Conservation (phyloP, 2,797 vertebrate species). For the Rousettus madagascariensis region DNA sequence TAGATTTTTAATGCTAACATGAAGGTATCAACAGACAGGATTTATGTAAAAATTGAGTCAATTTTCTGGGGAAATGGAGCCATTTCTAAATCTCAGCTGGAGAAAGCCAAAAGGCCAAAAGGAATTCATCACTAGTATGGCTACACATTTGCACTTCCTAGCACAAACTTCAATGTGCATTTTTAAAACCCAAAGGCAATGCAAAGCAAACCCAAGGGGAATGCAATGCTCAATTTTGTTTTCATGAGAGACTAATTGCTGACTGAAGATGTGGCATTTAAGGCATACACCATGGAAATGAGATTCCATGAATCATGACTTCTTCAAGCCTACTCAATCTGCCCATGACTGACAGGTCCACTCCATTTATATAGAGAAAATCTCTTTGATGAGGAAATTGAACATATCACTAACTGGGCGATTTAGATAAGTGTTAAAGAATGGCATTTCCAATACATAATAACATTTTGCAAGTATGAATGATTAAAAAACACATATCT, state of each 20-base stretch:
- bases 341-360: constrained; percentile 37
- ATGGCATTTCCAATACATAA: constrained; percentile 26
- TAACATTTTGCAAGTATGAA: constrained; percentile 39
- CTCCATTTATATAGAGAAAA: constrained; percentile 21
- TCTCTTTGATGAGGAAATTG: constrained; percentile 38
- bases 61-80: constrained; percentile 12
- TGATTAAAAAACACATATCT: background rate
- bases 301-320: constrained; percentile 63
- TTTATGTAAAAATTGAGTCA: constrained; percentile 6
- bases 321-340: constrained; percentile 46
- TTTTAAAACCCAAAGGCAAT: constrained; percentile 50
- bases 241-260: constrained; percentile 57
- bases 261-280: constrained; percentile 67
- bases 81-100: constrained; percentile 14
- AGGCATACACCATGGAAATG: constrained; percentile 62
- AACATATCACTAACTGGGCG: constrained; percentile 53
- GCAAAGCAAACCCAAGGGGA: constrained; percentile 40
- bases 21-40: background rate
- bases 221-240: constrained; percentile 50
- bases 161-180: constrained; percentile 11
- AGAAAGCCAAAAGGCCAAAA: constrained; percentile 37
- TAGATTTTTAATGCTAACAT: constrained; percentile 17
- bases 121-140: background rate
- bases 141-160: background rate
- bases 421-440: background rate